Percentiles rank a stretch among this genome's conserved stretches.
These are phyloP conservation scores for Rattus norvegicus DNA, from an alignment of 2,113 vertebrate species.

Conservation along the genomic window DNA sequence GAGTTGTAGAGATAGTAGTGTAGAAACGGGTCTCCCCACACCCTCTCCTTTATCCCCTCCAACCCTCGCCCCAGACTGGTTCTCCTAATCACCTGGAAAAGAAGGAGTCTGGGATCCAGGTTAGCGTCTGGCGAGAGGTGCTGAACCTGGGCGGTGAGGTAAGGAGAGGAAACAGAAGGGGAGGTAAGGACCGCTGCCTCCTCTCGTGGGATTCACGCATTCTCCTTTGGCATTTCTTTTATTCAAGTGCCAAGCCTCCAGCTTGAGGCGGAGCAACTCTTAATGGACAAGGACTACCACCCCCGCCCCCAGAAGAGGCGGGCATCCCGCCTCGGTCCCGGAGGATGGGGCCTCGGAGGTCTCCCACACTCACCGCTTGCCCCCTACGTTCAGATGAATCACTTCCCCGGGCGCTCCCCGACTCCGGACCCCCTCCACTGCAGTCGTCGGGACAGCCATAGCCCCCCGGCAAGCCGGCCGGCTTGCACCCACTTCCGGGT, in stretches of 20 bases:
- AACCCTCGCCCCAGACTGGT: not conserved
- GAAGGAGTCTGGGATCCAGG: conserved; percentile 95
- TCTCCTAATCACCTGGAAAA: conserved; percentile 91
- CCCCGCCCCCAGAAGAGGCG: not conserved
- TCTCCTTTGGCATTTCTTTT: not conserved
- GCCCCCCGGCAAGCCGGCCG: conserved; percentile 50
- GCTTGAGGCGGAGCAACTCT: conserved; percentile 54
- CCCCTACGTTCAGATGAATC: conserved; percentile 86
- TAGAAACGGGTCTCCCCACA: not conserved
- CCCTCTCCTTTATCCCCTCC: not conserved
- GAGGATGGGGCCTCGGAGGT: not conserved
- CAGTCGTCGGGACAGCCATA: conserved; percentile 62
- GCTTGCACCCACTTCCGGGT: conserved; percentile 75
- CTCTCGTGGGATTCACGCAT: rapidly evolving
- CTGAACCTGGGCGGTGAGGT: conserved; percentile 84
- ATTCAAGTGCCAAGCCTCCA: conserved; percentile 13
- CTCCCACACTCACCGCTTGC: conserved; percentile 79
- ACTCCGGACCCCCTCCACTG: conserved; percentile 12
- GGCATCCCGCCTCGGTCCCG: not conserved
- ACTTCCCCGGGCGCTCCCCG: conserved; percentile 75
- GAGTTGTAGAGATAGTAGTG: no score
- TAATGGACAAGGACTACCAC: conserved; percentile 54
- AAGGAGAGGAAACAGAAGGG: not conserved
- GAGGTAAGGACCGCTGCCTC: not conserved
- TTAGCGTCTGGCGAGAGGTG: conserved; percentile 94